Percentiles rank a stretch among this genome's conserved stretches.
These are phyloP conservation scores for Chironomus riparius DNA, from an alignment of 2,888 invertebrate species.

Conservation along the genomic window DNA sequence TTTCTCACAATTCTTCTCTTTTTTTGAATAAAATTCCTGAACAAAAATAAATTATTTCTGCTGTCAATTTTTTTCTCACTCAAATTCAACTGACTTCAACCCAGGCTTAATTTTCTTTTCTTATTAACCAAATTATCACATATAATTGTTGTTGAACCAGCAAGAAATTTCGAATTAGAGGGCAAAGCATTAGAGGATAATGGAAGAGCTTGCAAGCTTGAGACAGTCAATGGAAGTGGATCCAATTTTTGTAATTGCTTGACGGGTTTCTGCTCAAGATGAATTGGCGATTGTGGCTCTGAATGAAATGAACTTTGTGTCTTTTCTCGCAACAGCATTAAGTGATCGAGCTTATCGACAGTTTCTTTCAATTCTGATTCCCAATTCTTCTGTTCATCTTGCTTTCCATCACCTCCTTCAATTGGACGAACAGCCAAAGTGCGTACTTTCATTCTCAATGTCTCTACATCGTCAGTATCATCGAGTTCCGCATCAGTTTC, in stretches of 20 bases:
- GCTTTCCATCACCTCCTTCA: conserved; percentile 60
- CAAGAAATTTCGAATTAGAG: conserved; percentile 1
- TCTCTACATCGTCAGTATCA: conserved; percentile 43
- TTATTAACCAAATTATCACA: conserved; percentile 22
- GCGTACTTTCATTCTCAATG: conserved; percentile 58
- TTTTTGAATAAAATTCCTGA: too few species aligned
- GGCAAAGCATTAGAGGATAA: conserved; percentile 33
- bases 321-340: conserved; percentile 56
- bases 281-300: conserved; percentile 38
- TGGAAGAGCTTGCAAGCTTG: conserved; percentile 42
- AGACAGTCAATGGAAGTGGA: conserved; percentile 41
- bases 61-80: neutral
- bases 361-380: conserved; percentile 67
- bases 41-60: too few species aligned
- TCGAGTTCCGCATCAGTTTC: conserved; percentile 26
- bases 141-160: conserved; percentile 4
- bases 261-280: conserved; percentile 33
- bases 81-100: neutral
- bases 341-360: conserved; percentile 65
- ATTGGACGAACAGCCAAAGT: conserved; percentile 65
- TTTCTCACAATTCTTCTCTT: too few species aligned
- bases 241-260: conserved; percentile 39
- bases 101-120: conserved; percentile 19
- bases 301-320: conserved; percentile 23
- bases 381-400: conserved; percentile 56